Evolutionary conservation across 2,888 invertebrate genomes (phyloP).

Genomic region (Eurois occulta): DNA sequence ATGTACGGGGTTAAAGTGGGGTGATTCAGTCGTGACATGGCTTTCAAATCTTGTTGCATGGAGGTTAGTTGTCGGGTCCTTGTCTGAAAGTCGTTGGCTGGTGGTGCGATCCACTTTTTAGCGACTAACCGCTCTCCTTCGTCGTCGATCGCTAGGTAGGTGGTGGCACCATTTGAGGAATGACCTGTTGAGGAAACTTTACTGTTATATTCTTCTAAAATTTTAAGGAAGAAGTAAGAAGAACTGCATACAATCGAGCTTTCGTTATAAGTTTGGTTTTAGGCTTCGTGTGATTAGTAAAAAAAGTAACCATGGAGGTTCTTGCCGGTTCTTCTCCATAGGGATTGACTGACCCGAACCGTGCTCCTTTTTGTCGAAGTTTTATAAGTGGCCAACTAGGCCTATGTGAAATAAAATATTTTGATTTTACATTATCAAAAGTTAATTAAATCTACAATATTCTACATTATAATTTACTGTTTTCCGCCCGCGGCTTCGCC

Average conservation of each 20-base stretch:
- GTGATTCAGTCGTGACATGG: slow-evolving; percentile 93
- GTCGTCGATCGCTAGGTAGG: slow-evolving; percentile 94
- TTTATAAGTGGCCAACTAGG: no score
- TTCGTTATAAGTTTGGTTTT: not conserved
- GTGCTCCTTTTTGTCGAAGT: no score
- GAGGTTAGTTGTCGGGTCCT: slow-evolving; percentile 91
- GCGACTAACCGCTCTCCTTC: slow-evolving; percentile 93
- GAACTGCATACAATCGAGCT: not conserved
- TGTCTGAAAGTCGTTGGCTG: slow-evolving; percentile 82
- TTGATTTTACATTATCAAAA: not conserved
- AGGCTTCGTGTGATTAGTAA: not conserved
- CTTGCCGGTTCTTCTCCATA: no score
- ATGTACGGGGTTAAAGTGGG: slow-evolving; percentile 94
- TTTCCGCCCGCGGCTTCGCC: no score
- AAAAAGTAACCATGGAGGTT: no score
- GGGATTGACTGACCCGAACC: no score
- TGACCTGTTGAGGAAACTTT: slow-evolving; percentile 90
- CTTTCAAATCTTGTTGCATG: slow-evolving; percentile 95
- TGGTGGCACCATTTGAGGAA: slow-evolving; percentile 93
- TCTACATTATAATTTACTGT: not conserved
- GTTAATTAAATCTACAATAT: not conserved
- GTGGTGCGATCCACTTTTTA: slow-evolving; percentile 93
- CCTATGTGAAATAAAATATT: no score
- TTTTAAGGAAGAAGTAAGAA: not conserved
- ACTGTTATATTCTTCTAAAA: not conserved